phyloP scores from a whole-genome alignment of 2,888 invertebrate genomes.

The Caenorhabditis sinica region DNA sequence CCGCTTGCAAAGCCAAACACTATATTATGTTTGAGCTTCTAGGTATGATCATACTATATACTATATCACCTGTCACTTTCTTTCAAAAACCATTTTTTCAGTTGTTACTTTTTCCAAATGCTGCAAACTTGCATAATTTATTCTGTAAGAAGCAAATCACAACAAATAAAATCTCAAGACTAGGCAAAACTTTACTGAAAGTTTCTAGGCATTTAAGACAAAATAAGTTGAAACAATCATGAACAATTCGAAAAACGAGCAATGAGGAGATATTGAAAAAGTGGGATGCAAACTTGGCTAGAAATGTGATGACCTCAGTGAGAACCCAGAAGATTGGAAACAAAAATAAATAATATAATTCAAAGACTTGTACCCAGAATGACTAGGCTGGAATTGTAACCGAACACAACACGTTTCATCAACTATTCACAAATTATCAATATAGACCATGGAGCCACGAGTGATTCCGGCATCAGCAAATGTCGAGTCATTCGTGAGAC shows the following conservation, averaged over 20 bases:
- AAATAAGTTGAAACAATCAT: neutral
- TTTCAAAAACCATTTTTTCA: too few relatives aligned
- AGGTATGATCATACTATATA: too few relatives aligned
- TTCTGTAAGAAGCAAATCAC: too few relatives aligned
- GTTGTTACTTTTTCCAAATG: too few relatives aligned
- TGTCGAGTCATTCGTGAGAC: slow-evolving; percentile 31
- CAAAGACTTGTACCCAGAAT: neutral
- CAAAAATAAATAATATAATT: neutral
- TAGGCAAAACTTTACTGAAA: neutral
- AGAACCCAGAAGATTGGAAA: neutral
- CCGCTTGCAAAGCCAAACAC: too few relatives aligned
- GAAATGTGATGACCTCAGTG: slow-evolving; percentile 5
- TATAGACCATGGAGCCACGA: slow-evolving; percentile 52
- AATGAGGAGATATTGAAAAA: neutral
- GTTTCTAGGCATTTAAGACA: neutral
- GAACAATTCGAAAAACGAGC: neutral
- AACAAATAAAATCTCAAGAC: neutral
- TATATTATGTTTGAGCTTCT: too few relatives aligned
- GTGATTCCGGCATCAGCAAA: slow-evolving; percentile 57
- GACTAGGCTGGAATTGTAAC: slow-evolving; percentile 3
- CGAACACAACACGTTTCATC: neutral
- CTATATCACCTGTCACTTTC: too few relatives aligned
- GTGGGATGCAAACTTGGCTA: slow-evolving; percentile 3
- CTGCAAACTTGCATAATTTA: too few relatives aligned
- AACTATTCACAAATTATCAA: slow-evolving; percentile 51